Evolutionary conservation across 2,113 vertebrate genomes (phyloP), one percentile per base, ranked within the genome.

Genomic region (Sterna hirundo): DNA sequence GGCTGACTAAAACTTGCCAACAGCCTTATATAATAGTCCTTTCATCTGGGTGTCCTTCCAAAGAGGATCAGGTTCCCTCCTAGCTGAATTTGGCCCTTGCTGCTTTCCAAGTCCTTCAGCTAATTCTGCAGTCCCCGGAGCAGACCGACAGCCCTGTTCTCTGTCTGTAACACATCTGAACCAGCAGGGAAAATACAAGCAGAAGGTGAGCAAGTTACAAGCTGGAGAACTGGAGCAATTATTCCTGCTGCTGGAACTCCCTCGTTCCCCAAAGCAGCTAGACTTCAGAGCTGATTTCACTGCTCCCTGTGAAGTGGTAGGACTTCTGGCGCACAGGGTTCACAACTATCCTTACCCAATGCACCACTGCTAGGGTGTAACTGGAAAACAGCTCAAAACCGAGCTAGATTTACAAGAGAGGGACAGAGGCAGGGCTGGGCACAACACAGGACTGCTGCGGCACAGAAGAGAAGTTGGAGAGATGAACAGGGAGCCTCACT

Each of bases 11-110:
- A 68, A 74, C 82, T 65, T 79, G 81, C 93, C 84, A 93, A 36
- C 57, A 85, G n/a, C 58, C 55, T 97, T 89, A 85, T n/a, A n/a
- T 85, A 96, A 93, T 2, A 32, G 65, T 20, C 81, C 74, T 93
- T 87, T 84, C 65, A 85, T 44, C 57, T 30, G 9, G 2, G 19
- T 30, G 91, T 47, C 91, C 69, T 96, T 93, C 89, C 93, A 95
- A 71, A 89, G 44, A 64, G 72, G 74, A 95, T 93, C 25, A 0
- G 44, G 58, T 95, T 96, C 44, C 47, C 44, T 79, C 61, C 65
- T 12, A 13, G 40, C n/a, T 10, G 5, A 87, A 61, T 95, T 64
- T 79, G 70, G 61, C 74, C 69, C 57, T 51, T 79, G 70, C 70
- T 85, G 55, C 65, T 30, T 87, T 84, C 65, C 74, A 89, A 94